Base-by-base conservation (phyloP, 2,888 invertebrate genomes). In the Drosophila subquinaria region DNA sequence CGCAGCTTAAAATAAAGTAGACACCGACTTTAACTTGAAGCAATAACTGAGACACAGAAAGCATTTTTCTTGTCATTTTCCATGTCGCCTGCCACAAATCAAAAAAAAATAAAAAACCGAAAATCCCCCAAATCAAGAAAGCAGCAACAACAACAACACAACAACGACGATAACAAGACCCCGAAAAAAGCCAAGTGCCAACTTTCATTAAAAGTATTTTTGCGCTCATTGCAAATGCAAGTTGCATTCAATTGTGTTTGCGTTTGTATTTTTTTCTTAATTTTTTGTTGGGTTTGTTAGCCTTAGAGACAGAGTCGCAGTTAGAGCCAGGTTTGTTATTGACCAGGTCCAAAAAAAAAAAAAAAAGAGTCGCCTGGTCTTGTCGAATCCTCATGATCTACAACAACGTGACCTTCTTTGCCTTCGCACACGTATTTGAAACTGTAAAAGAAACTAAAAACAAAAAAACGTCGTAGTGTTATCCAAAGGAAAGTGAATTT, bases 121-220 rank as follows among this genome's bases (percentile, higher is more conserved):
- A 79, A 78, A 76, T 30, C 75, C 68, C 69, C 51, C 40, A 17
- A 38, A 38, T 38, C 8, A 38, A 38, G n/a, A 75, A 74, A 79
- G 62, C 53, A 40, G 51, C 40, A 66, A 35, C 45, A 63, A 59
- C 61, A 63, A 59, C 61, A 64, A 61, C 38, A 59, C 38, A 59
- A 47, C 38, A 55, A 35, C 47, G 38, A 35, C 47, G 45, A 42
- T 33, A 56, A 57, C 47, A 23, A 55, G 43, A 33, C 43, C 62
- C 65, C 67, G 42, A 52, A 81, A 88, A 86, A 79, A 87, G 82
- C 75, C 81, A 89, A 89, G 90, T 86, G 86, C 90, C 86, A 89
- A 90, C 86, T 87, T 87, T 87, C 86, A 87, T 87, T 87, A 90
- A 90, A 87, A 87, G 86, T 90, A 87, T 87, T 87, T 87, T 75